Base-by-base conservation (phyloP, 2,888 invertebrate species). In the Parnassius glacialis region DNA sequence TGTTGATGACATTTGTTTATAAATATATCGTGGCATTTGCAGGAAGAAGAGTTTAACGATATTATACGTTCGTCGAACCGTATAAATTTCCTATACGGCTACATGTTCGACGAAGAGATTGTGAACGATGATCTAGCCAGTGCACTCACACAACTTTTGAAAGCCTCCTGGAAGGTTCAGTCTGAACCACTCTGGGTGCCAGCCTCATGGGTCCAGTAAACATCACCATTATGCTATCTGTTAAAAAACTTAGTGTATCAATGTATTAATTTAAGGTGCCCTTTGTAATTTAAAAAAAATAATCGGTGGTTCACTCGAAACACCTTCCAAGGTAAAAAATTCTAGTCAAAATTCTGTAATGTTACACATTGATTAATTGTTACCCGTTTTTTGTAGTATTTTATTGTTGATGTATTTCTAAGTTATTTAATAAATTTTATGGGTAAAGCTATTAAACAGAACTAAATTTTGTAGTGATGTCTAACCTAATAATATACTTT, bases 121-220 rank as follows among this genome's bases (percentile, higher is more conserved):
- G 93, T 97, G n/a, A 99, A 99, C 80, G 97, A 95, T 43, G 97
- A 98, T 76, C 90, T 99, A 64, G 94, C 96, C 0, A 92, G 93
- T 64, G 97, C 98, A 20, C 96, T 98, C 73, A 95, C 97, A 72
- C 96, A 97, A 76, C 93, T 99, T 20, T 93, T 97, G 61, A 94
- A 94, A 73, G 94, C 95, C 52, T 95, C 96, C 44, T 95, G 96
- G 89, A 93, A 95, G 72, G 94, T 98, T 42, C 98, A 99, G 87
- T 95, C 95, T 0, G 97, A 98, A 79, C 97, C 98, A 0, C 93
- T 97, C 13, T 99, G 99, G 99, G 98, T 98, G 48, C 99, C 99
- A 43, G 95, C 97, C 48, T 95, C 96, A 9, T 98, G 98, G 98
- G 96, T 97, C 71, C 97, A 97, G 92, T 97, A 94, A 87, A 57